Conservation (phyloP, 2,888 invertebrate genomes). For the Campoplex nolae region DNA sequence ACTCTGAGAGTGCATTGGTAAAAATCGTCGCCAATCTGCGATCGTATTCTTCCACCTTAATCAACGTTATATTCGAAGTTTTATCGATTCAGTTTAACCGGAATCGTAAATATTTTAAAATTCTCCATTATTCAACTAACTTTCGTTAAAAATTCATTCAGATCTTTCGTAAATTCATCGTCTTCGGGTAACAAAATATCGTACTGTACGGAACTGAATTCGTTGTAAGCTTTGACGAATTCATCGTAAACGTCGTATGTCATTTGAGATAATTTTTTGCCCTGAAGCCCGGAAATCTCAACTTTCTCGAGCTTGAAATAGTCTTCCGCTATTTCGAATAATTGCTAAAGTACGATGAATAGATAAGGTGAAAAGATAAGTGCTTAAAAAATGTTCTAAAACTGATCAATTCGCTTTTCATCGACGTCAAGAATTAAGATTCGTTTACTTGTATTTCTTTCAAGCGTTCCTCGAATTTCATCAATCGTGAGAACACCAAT, state of each 20-base stretch:
- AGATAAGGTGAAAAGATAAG: not conserved
- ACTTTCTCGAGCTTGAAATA: constrained; percentile 95
- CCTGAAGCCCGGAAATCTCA: constrained; percentile 90
- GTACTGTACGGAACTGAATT: constrained; percentile 86
- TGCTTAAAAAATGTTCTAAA: not conserved
- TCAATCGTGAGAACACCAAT: constrained; percentile 89
- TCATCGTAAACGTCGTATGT: constrained; percentile 83
- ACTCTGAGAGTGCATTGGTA: constrained; percentile 93
- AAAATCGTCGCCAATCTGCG: constrained; percentile 92
- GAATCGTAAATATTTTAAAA: not conserved
- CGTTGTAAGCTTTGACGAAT: constrained; percentile 78
- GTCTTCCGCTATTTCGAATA: constrained; percentile 92
- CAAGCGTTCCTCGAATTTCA: constrained; percentile 88
- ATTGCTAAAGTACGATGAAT: constrained; percentile 82
- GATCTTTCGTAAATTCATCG: constrained; percentile 88
- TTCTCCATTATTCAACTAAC: constrained; percentile 74
- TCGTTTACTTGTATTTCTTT: constrained; percentile 85
- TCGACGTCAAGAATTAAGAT: not conserved
- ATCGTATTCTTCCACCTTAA: constrained; percentile 89
- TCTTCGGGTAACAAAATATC: constrained; percentile 91
- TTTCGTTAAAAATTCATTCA: constrained; percentile 87
- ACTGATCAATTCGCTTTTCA: not conserved
- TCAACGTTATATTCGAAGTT: not conserved
- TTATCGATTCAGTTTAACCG: not conserved
- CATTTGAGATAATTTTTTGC: constrained; percentile 87